Base-by-base conservation (phyloP, 2,888 invertebrate species). In the Heliconius sara region DNA sequence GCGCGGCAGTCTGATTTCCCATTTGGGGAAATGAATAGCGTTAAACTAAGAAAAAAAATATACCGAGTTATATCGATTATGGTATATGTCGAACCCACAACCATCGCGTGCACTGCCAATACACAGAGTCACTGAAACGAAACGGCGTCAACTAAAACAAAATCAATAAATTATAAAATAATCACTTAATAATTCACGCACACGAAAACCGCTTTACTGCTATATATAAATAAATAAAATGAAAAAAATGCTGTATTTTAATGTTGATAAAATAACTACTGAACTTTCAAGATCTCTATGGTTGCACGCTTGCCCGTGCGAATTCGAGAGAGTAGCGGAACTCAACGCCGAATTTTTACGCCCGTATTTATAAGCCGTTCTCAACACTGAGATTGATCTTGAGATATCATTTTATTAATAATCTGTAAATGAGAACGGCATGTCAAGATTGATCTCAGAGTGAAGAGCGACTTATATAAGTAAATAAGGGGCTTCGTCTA, bases 121-220 rank as follows among this genome's bases (percentile, higher is more conserved):
- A n/a, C n/a, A 25, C 25, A 13, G 13, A n/a, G 13, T 25, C n/a
- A 63, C 65, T 16, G 2, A 13, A 16, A 1, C 2, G 2, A 7
- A 16, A 65, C 25, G 3, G 6, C 65, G 25, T 65, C 65, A 27
- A 16, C 25, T 27, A 72, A 72, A 72, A 52, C 52, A 19, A 52
- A 72, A 72, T 72, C 47, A 57, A 65, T 65, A 65, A 27, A 43
- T 70, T 70, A 30, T n/a, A 70, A 30, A n/a, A 70, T 70, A 39
- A n/a, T 70, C 68, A 22, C 16, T 70, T n/a, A 43, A 43, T 43
- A 34, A 43, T 70, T 70, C 68, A 70, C 22, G 68, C 39, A 3
- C 39, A 39, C 39, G 68, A 39, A 70, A 70, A 43, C 39, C 10
- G 39, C 27, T 73, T 73, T 65, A 65, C 30, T 25, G 13, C 60